Base-by-base conservation (phyloP, 2,797 vertebrate species). In the Setipinna tenuifilis region DNA sequence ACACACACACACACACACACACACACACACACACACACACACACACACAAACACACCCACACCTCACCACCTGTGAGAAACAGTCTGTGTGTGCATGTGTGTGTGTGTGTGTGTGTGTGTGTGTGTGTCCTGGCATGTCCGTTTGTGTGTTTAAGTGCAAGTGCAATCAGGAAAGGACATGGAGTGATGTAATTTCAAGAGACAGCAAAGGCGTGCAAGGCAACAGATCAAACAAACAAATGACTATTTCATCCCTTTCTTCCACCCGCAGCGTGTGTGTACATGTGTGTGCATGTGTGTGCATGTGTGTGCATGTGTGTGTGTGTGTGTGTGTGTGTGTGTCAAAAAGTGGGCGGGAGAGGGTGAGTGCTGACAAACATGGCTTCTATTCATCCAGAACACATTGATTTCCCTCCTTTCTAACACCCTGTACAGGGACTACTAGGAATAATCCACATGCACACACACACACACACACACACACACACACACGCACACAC, bases 1-100 rank as follows among this genome's bases (percentile, higher is more conserved):
- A 82, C 46, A 84, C 16, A 80, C 48, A 80, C 46, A 84, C 46
- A 80, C 68, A 84, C 65, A 84, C 48, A 84, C 65, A 78, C 44
- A 75, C n/a, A 84, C 68, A 41, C 46, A 48, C 46, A 48, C 46
- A 48, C 46, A 48, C 46, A 48, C 46, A 48, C 46, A 48, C 46
- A 48, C 46, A 48, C 46, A 48, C 46, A 48, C 46, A 48, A 3
- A 48, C 46, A 48, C 46, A 48, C 46, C 3, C 46, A 48, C 46
- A 48, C 46, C n/a, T n/a, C 35, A 41, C 35, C 35, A 41, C 35
- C 35, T 41, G 35, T 41, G 35, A 41, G 35, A 5, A 5, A 5
- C 2, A 25, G 61, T 61, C n/a, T n/a, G n/a, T 62, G 61, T 62
- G 16, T 17, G 57, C 3, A 6, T 25, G 61, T 25, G 61, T 62